Evolutionary conservation across 2,888 invertebrate genomes (phyloP), one percentile per base, ranked within the genome.

Genomic region (Lysandra bellargus): DNA sequence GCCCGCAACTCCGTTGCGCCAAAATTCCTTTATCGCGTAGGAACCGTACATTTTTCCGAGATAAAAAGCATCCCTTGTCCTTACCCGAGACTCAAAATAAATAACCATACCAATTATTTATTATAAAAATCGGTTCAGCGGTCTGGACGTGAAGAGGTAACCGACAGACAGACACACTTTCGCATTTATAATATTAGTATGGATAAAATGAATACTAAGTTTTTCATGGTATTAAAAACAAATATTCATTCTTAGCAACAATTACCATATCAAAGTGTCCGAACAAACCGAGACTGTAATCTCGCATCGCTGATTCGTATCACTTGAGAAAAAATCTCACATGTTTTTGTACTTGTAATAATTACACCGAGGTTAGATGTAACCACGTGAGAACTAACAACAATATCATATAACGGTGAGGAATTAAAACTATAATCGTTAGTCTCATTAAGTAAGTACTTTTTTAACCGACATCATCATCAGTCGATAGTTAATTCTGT

Each of bases 281-380:
- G 69, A 33, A 69, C 69, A 33, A 69, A 69, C 30, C 69, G 33
- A 69, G 33, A 33, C 69, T 37, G 69, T 69, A 14, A 69, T 69
- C 69, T 37, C 33, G 33, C 14, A 69, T 69, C 33, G 33, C 69
- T 33, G 69, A 69, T 69, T 69, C 69, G 37, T 33, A 69, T 69
- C 69, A 37, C 69, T 69, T 69, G 69, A 69, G 69, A 69, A 69
- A 69, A 69, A 69, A 69, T 69, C 69, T 14, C 69, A 17, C 69
- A 17, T 69, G 69, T 69, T 69, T 69, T 69, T 69, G 69, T 69
- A 69, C 69, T 69, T 69, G 69, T 69, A 33, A 69, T 69, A 14
- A 69, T 69, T 69, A 69, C 37, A 69, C 69, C 69, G 69, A 69
- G 69, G 69, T 69, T 69, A 37, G 33, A 69, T 69, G 33, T 69